A percentile compares a stretch with the other conserved stretches of the same genome.
These are phyloP conservation scores for Otolemur garnettii DNA, from an alignment of 2,113 vertebrate species.

Conservation along the genomic window DNA sequence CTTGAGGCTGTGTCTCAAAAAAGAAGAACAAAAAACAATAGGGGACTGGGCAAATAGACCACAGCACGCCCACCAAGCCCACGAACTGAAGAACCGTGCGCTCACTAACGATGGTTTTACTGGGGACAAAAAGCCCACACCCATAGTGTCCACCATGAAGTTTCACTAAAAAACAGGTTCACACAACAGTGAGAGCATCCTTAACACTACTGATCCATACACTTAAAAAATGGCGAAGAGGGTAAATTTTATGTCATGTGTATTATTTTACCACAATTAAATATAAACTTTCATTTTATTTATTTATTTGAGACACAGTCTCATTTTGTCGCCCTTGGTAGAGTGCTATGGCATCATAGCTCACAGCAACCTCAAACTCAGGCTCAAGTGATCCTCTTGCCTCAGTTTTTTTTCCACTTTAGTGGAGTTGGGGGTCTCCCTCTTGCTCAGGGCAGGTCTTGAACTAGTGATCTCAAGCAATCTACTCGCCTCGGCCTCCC, in stretches of 20 bases:
- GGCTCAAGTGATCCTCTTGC: too few relatives aligned
- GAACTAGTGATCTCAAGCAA: too few relatives aligned
- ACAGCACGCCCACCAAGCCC: background rate
- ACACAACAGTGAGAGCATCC: background rate
- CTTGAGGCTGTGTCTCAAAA: too few relatives aligned
- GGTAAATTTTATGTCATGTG: background rate
- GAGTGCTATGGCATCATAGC: too few relatives aligned
- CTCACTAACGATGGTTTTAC: background rate
- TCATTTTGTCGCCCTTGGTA: too few relatives aligned
- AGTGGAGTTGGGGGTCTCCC: too few relatives aligned
- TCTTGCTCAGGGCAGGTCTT: too few relatives aligned
- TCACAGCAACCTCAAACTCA: too few relatives aligned
- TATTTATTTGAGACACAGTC: too few relatives aligned
- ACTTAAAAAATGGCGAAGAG: background rate
- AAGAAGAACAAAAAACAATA: background rate
- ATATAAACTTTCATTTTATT: too few relatives aligned
- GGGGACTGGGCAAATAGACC: background rate
- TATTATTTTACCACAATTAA: background rate
- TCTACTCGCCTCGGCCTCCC: too few relatives aligned
- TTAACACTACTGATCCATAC: background rate
- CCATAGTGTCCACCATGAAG: background rate
- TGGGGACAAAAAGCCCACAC: background rate
- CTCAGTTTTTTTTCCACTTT: too few relatives aligned
- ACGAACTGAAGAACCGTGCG: background rate
- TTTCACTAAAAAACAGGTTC: background rate